Evolutionary conservation across 2,797 vertebrate species (phyloP).

Genomic region (Phataginus tricuspis): DNA sequence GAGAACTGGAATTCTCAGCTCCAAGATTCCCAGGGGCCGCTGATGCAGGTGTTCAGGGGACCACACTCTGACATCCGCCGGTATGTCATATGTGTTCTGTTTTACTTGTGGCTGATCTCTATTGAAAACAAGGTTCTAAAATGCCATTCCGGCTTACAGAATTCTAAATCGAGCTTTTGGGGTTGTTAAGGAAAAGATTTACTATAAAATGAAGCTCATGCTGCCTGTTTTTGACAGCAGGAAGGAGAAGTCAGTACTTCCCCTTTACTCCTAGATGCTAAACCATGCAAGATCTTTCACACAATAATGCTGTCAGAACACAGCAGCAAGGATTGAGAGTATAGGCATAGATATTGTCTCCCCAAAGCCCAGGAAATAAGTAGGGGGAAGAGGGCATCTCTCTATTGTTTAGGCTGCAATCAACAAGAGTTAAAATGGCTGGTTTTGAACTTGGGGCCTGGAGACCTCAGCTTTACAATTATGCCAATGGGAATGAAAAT

Average conservation of each 20-base stretch:
- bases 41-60: background rate
- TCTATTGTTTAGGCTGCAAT: background rate
- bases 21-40: background rate
- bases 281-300: background rate
- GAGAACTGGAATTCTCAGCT: background rate
- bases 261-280: background rate
- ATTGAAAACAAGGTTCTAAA: background rate
- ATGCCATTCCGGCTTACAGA: background rate
- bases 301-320: background rate
- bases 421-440: background rate
- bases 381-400: background rate
- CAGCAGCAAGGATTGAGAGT: background rate
- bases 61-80: background rate
- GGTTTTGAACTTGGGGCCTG: background rate
- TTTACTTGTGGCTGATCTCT: background rate
- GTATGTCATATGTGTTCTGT: background rate
- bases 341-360: background rate
- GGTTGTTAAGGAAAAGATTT: background rate
- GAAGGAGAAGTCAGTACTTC: background rate
- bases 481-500: background rate
- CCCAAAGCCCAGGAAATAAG: background rate
- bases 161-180: background rate
- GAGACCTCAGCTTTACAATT: background rate
- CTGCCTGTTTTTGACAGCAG: background rate
- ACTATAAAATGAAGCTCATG: background rate